Evolutionary conservation across 2,113 vertebrate genomes (phyloP), one percentile per base, ranked within the genome.

Genomic region (Hippocampus guttulatus): DNA sequence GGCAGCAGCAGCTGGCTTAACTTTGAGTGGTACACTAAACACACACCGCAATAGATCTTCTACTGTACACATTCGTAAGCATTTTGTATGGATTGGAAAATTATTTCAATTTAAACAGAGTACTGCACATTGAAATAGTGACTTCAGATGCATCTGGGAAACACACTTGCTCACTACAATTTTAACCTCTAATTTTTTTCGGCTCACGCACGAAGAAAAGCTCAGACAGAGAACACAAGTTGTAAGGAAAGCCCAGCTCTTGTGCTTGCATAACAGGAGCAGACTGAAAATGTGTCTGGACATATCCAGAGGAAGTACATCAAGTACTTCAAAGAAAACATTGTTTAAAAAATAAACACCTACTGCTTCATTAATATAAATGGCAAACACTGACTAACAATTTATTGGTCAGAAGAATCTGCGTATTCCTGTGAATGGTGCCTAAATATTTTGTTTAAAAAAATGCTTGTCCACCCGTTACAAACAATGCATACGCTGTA

Each of bases 201-300:
- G 8, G 0, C 41, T 30, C 54, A 47, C 45, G 43, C 43, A 54
- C 27, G 11, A 2, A 23, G 9, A 69, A 76, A 84, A 82, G 33
- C 65, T 33, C 69, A 82, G 72, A 64, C 55, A 77, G 76, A 1
- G 25, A 81, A 78, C 69, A 78, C 23, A 49, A 75, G 74, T 60
- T 64, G 69, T 75, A 54, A 67, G 75, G 72, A 71, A 66, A 73
- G 30, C 45, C 71, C 74, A 70, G 69, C 70, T 68, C 49, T 67
- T 16, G 16, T 1, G 15, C 75, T 90, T 90, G 81, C 23, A 64
- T 80, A 89, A 91, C 75, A 74, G 73, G 81, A 76, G 74, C 81
- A 71, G 84, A 69, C 73, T 81, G 70, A 43, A 88, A 90, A 90
- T 88, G 75, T 88, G 88, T 88, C 85, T 69, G 57, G 79, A 80